Percentiles rank a stretch among this genome's conserved stretches.
Conservation (phyloP, 2,888 invertebrate genomes). For the Oscheius sp. region DNA sequence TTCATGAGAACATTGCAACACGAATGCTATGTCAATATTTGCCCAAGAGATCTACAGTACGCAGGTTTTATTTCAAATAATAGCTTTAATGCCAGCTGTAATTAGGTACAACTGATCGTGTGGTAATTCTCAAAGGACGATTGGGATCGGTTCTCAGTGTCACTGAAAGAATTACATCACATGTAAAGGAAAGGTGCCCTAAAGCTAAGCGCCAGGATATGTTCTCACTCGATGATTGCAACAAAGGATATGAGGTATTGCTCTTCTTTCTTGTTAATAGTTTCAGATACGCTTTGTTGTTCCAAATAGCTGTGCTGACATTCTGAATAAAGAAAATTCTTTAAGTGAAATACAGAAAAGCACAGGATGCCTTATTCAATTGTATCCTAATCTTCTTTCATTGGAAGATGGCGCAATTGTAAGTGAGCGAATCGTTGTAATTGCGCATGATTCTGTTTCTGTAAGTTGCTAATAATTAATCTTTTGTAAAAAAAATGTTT, state of each 20-base stretch:
- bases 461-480: background rate
- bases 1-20: slow-evolving; percentile 16
- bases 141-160: slow-evolving; percentile 1
- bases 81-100: background rate
- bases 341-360: background rate
- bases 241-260: slow-evolving; percentile 1
- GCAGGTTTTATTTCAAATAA: background rate
- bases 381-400: background rate
- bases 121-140: slow-evolving; percentile 12
- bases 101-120: slow-evolving; percentile 9
- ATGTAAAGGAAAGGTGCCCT: slow-evolving; percentile 10
- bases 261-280: background rate
- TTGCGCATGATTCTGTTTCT: background rate
- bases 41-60: background rate
- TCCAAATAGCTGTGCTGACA: background rate
- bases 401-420: slow-evolving; percentile 1
- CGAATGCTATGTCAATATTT: slow-evolving; percentile 9
- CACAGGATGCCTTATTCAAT: background rate
- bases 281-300: slow-evolving; percentile 1
- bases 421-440: slow-evolving; percentile 4
- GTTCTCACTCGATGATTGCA: background rate
- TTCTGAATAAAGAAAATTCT: background rate
- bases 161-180: slow-evolving; percentile 4
- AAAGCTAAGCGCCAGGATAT: slow-evolving; percentile 3
- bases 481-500: background rate